Evolutionary conservation across 2,113 vertebrate species (phyloP).

Genomic region (Corythaeola cristata): DNA sequence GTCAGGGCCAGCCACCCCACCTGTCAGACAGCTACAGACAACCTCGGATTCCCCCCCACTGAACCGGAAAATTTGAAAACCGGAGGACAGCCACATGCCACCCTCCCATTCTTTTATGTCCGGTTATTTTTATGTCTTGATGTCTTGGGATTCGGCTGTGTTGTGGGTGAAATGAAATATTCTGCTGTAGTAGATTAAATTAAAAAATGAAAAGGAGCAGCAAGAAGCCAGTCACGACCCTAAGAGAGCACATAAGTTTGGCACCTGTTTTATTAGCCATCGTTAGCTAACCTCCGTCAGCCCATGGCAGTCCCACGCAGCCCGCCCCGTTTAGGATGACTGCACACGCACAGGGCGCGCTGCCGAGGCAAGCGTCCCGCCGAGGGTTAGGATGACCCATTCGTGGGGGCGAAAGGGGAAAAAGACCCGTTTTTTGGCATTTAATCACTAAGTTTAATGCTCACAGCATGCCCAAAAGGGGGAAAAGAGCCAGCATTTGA

Average conservation of each 20-base stretch:
- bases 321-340: neutral
- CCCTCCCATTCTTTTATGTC: neutral
- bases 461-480: constrained; percentile 42
- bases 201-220: neutral
- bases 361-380: neutral
- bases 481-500: constrained; percentile 50
- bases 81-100: neutral
- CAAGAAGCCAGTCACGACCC: neutral
- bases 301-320: neutral
- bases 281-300: neutral
- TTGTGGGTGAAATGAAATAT: neutral
- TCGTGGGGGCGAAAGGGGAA: neutral
- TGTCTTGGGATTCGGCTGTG: neutral
- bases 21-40: neutral
- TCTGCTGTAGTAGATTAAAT: neutral
- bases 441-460: constrained; percentile 42
- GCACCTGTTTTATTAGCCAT: constrained; percentile 12
- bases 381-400: neutral
- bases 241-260: constrained; percentile 13
- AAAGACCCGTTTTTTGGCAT: neutral
- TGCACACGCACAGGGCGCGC: neutral
- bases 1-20: neutral
- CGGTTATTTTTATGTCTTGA: neutral
- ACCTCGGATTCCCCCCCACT: neutral
- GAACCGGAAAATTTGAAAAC: neutral